Evolutionary conservation across 2,797 vertebrate genomes (phyloP), one percentile per base, ranked within the genome.

Genomic region (Poliocrania exsul): DNA sequence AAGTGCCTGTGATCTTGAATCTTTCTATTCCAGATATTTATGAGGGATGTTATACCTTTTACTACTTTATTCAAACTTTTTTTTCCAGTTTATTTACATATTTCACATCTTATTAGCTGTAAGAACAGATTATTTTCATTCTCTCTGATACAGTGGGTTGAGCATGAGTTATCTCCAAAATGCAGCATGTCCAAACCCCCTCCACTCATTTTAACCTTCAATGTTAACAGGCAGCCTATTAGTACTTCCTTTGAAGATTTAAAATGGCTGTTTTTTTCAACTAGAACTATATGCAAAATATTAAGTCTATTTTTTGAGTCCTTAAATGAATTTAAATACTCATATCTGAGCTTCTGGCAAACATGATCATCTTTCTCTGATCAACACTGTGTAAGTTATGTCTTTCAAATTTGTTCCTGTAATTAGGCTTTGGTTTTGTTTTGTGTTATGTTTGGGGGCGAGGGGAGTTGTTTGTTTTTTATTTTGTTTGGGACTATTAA

Each of bases 231-330:
- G 81, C 53, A 91, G 20, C 8, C 35, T 81, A 61, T 91, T 92
- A 81, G 26, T 81, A 42, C 16, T 53, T 37, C 49, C 31, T 93
- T 84, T 7, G 5, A 81, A 94, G 65, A 87, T 72, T 90, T 91
- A 84, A 78, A 94, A 54, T 64, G 51, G 11, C 11, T 95, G 84
- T 23, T 47, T 92, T 13, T 88, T 96, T 93, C 92, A 86, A 54
- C 17, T 69, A 84, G 40, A 94, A 67, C 69, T 92, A 92, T 88
- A 46, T 86, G 10, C 29, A 94, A 91, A 16, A 38, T 75, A 93
- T 37, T 87, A 82, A 75, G 90, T 89, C 29, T 93, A 8, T 85
- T 85, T 64, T 47, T 70, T 81, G 23, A 80, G 13, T 86, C 47
- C 92, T 94, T 92, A 89, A 93, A 65, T 60, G 38, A 64, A 89